Evolutionary conservation across 37 sponge, comb jelly and placozoan species (phyloP), one percentile per base, ranked within the genome.

Genomic region (Crambe crambe): DNA sequence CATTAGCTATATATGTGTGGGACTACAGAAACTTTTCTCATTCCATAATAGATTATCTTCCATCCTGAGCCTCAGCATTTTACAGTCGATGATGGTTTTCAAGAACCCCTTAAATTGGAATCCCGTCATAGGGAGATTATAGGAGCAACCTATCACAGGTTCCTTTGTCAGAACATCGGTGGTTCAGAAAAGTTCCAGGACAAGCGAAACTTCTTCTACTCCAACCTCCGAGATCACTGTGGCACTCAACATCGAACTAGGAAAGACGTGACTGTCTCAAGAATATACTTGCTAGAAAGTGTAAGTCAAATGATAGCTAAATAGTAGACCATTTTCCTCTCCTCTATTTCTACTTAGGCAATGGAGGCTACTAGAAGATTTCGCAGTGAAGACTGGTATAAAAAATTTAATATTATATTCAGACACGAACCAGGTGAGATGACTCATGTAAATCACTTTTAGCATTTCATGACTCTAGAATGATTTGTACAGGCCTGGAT

Each of bases 181-280:
- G 94, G 94, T 18, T 93, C 94, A 5, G 91, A 89, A 27, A 90
- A 86, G 75, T 93, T 93, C 59, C 75, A 83, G 42, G 86, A 90
- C 59, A 93, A 93, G 70, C 70, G 67, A 40, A 34, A 5, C 29
- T 93, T 86, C 61, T 93, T 93, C 73, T 85, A 64, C 58, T 59
- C 20, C 15, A 87, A 93, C 27, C 44, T 90, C 12, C 54, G 43
- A 58, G 80, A 82, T 58, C 77, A 75, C 36, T 81, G 72, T 26
- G 47, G 31, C 15, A 75, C 44, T 21, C 65, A 38, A 2, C 36
- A 66, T 56, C 29, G 91, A 31, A 70, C 51, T 51, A 75, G 57
- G 10, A 36, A 78, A 15, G 26, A 47, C 12, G 25, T 90, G 0
- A 37, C 56, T 29, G 71, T 91, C 31, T 31, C 42, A 26, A 51